Conservation (phyloP, 2,888 invertebrate species). For the Torymus auratus region DNA sequence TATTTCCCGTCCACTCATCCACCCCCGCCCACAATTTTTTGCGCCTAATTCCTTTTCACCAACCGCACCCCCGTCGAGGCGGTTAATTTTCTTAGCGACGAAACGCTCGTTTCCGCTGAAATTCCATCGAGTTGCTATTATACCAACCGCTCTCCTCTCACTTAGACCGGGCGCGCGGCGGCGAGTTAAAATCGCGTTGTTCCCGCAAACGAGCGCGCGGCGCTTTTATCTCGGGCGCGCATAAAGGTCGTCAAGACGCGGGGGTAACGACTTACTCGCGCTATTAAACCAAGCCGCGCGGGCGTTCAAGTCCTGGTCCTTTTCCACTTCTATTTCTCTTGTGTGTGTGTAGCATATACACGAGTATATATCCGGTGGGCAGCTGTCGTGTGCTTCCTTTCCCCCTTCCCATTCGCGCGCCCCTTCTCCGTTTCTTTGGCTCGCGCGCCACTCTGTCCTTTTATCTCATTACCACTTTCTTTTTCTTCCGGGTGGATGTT, state of each 20-base stretch:
- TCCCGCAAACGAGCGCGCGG: conserved; percentile 35
- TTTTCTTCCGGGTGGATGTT: not conserved
- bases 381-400: not conserved
- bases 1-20: conserved; percentile 6
- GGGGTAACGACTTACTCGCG: conserved; percentile 49
- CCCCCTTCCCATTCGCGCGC: not conserved
- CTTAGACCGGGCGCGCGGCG: not conserved
- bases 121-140: conserved; percentile 23
- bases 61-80: not conserved
- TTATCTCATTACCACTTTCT: conserved; percentile 44
- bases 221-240: conserved; percentile 33
- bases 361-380: not conserved
- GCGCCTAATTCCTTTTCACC: not conserved
- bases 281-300: conserved; percentile 47
- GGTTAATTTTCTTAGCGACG: conserved; percentile 30
- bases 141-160: no score
- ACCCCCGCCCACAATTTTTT: no score
- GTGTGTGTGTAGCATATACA: not conserved
- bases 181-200: conserved; percentile 44
- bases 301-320: not conserved
- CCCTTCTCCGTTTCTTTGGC: conserved; percentile 9
- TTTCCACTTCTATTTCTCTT: conserved; percentile 4
- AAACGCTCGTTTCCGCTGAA: conserved; percentile 9
- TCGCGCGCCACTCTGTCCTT: conserved; percentile 6
- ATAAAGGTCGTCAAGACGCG: conserved; percentile 32